phyloP scores from a whole-genome alignment of 2,797 vertebrate genomes.

The Bryconaethiops microstoma region DNA sequence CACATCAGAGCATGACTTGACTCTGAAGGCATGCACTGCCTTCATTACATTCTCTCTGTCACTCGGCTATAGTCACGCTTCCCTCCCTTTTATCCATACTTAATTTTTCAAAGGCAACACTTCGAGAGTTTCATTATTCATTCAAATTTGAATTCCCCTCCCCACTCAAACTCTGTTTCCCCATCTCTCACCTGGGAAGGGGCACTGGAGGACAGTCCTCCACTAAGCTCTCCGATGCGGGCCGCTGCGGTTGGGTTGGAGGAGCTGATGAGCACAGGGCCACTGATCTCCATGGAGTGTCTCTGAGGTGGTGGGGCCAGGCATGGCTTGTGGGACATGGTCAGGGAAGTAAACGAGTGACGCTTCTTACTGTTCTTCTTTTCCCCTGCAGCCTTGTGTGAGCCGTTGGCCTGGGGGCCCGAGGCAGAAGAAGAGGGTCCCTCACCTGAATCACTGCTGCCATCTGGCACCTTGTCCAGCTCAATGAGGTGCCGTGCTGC shows the following conservation, averaged over 20 bases:
- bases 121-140: not conserved
- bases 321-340: slow-evolving; percentile 95
- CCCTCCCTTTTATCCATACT: not conserved
- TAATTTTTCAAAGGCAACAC: not conserved
- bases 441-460: slow-evolving; percentile 83
- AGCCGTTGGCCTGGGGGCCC: slow-evolving; percentile 81
- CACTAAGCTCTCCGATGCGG: slow-evolving; percentile 91
- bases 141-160: not conserved
- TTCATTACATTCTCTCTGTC: not conserved
- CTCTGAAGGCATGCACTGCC: not conserved
- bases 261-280: slow-evolving; percentile 97
- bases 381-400: slow-evolving; percentile 84
- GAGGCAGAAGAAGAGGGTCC: slow-evolving; percentile 80
- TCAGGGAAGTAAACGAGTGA: slow-evolving; percentile 98
- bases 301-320: slow-evolving; percentile 92
- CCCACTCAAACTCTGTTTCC: not conserved
- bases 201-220: slow-evolving; percentile 95
- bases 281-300: slow-evolving; percentile 99
- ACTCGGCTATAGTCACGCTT: not conserved
- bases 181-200: slow-evolving; percentile 90
- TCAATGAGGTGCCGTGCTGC: slow-evolving; percentile 96
- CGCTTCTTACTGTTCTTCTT: slow-evolving; percentile 99
- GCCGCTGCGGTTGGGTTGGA: slow-evolving; percentile 97
- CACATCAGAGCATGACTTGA: not conserved
- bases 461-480: slow-evolving; percentile 88